phyloP scores from a whole-genome alignment of 2,113 vertebrate species.

The Labeo rohita region DNA sequence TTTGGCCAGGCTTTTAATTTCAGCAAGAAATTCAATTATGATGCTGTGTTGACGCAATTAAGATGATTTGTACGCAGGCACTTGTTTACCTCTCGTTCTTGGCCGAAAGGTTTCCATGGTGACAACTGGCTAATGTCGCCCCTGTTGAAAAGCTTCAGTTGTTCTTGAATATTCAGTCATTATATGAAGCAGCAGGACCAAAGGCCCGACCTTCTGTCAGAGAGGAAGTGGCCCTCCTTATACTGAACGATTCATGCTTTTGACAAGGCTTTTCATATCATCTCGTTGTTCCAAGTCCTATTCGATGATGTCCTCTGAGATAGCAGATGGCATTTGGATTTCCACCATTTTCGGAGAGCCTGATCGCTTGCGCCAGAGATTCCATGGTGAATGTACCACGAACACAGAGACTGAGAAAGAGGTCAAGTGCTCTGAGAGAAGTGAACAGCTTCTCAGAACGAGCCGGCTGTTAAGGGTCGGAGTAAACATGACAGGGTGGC shows the following conservation, averaged over 20 bases:
- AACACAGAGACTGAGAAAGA: slow-evolving; percentile 29
- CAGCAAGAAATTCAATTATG: not conserved
- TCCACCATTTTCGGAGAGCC: slow-evolving; percentile 21
- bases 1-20: slow-evolving; percentile 6
- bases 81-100: not conserved
- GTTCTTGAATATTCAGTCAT: slow-evolving; percentile 14
- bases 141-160: slow-evolving; percentile 17
- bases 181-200: slow-evolving; percentile 7
- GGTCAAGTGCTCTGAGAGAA: slow-evolving; percentile 35
- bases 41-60: slow-evolving; percentile 4
- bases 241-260: slow-evolving; percentile 17
- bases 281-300: not conserved
- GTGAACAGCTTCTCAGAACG: slow-evolving; percentile 16
- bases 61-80: not conserved
- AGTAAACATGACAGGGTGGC: slow-evolving; percentile 45
- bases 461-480: slow-evolving; percentile 16
- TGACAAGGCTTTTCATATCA: slow-evolving; percentile 4
- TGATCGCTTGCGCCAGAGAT: not conserved
- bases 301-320: slow-evolving; percentile 17
- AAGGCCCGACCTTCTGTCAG: slow-evolving; percentile 3
- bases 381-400: not conserved
- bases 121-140: not conserved
- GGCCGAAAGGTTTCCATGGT: slow-evolving; percentile 3
- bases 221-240: not conserved
- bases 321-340: slow-evolving; percentile 45